Evolutionary conservation across 2,888 invertebrate genomes (phyloP), one percentile per base, ranked within the genome.

Genomic region (Papilio gigon): DNA sequence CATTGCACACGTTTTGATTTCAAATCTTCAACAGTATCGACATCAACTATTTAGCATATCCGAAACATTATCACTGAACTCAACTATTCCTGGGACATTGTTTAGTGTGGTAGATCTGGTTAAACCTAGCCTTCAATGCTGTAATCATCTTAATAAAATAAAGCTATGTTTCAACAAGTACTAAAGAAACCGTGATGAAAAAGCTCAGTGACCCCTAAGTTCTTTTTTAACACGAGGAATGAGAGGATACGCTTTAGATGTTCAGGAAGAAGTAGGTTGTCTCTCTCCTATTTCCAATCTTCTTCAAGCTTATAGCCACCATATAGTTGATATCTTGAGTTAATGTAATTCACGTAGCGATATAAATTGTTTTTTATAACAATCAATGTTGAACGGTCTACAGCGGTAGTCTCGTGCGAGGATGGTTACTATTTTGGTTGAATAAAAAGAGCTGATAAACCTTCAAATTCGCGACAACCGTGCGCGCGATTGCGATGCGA

Each of bases 401-500:
- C 14, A 22, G n/a, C 25, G 14, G n/a, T 5, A 22, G 35, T 58
- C n/a, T 30, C 22, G 47, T 47, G 22, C 35, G 20, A 66, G 33
- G 44, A 59, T 59, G 44, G 44, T 25, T n/a, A n/a, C 33, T 59
- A 17, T 14, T 12, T 30, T 37, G 22, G 9, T 3, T 27, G 27
- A 37, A 42, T 42, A 59, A 47, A 66, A 60, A 25, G 44, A 60
- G 37, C 27, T 37, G 66, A 60, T 47, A 37, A 61, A 60, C 42
- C 66, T 61, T 67, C 60, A 50, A 67, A 67, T 67, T 67, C 60
- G 60, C 50, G n/a, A 60, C 71, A 72, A 72, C 72, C 68, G 72
- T 71, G 42, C 60, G 25, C 60, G 56, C 67, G 59, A 71, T 76
- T 76, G 68, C 67, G 63, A 77, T 77, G 73, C 76, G 69, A 70